These are phyloP conservation scores for Asobara japonica DNA, from an alignment of 1,140 invertebrate species.

Conservation along the genomic window DNA sequence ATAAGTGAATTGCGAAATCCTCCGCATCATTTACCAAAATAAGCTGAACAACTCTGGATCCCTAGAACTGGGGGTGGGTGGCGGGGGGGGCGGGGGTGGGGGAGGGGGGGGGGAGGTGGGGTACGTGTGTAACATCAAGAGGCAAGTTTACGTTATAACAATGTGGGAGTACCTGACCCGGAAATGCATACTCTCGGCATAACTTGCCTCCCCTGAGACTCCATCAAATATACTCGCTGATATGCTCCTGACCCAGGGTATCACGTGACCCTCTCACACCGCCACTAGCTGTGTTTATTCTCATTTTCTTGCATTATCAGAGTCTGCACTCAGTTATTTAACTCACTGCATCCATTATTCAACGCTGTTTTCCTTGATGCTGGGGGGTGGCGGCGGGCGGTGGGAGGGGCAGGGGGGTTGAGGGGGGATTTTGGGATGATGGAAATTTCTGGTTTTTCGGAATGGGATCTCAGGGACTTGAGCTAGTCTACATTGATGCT, in stretches of 20 bases:
- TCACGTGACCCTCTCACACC: background rate
- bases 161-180: background rate
- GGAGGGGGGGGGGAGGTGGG: background rate
- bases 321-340: background rate
- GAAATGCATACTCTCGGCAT: slow-evolving; percentile 7
- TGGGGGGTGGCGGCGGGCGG: too few relatives aligned
- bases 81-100: background rate
- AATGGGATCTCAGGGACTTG: background rate
- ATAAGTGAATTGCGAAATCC: too few relatives aligned
- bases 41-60: slow-evolving; percentile 1
- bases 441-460: background rate
- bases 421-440: too few relatives aligned
- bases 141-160: background rate
- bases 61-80: background rate
- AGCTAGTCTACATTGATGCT: background rate
- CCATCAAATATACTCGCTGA: background rate
- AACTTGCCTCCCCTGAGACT: background rate
- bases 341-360: background rate
- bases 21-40: slow-evolving; percentile 11
- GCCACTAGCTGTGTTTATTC: background rate
- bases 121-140: background rate
- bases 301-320: slow-evolving; percentile 1
- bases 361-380: background rate
- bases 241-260: background rate
- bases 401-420: too few relatives aligned